Evolutionary conservation across 1,140 invertebrate species (phyloP).

Genomic region (Lepidurus apus): DNA sequence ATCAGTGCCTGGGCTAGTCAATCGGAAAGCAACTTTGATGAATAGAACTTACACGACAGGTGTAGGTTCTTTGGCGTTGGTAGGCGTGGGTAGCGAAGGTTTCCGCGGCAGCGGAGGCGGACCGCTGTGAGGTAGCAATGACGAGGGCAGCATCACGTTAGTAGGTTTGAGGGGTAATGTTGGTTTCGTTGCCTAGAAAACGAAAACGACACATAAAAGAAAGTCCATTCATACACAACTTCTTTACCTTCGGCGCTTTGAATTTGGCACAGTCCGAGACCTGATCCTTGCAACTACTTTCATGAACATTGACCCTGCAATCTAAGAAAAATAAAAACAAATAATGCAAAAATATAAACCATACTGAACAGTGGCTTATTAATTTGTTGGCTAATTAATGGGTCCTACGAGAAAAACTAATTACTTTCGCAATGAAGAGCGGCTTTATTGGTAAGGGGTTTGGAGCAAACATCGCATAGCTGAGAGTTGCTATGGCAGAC

Average conservation of each 20-base stretch:
- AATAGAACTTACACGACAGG: not conserved
- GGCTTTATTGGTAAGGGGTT: slow-evolving; percentile 70
- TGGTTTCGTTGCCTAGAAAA: not conserved
- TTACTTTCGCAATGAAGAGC: slow-evolving; percentile 64
- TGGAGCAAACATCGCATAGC: slow-evolving; percentile 74
- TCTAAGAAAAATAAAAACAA: slow-evolving; percentile 50
- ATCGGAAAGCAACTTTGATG: slow-evolving; percentile 19
- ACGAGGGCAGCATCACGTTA: not conserved
- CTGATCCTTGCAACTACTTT: slow-evolving; percentile 78
- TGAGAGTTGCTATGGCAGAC: slow-evolving; percentile 63
- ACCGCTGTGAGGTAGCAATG: not conserved
- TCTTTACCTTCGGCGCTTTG: slow-evolving; percentile 57
- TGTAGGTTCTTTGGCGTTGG: not conserved
- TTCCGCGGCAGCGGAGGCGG: not conserved
- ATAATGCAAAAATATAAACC: slow-evolving; percentile 19
- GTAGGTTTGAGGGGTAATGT: slow-evolving; percentile 15
- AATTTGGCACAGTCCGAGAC: slow-evolving; percentile 68
- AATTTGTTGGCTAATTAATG: not conserved
- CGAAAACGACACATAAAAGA: not conserved
- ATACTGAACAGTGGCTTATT: not conserved
- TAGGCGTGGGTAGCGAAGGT: not conserved
- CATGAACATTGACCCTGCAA: slow-evolving; percentile 76
- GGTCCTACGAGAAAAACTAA: slow-evolving; percentile 38
- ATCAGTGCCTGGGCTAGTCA: slow-evolving; percentile 35
- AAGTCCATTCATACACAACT: not conserved